A percentile compares a stretch with the other conserved stretches of the same genome.
Conservation (phyloP, 2,888 invertebrate species). For the Unio delphinus region DNA sequence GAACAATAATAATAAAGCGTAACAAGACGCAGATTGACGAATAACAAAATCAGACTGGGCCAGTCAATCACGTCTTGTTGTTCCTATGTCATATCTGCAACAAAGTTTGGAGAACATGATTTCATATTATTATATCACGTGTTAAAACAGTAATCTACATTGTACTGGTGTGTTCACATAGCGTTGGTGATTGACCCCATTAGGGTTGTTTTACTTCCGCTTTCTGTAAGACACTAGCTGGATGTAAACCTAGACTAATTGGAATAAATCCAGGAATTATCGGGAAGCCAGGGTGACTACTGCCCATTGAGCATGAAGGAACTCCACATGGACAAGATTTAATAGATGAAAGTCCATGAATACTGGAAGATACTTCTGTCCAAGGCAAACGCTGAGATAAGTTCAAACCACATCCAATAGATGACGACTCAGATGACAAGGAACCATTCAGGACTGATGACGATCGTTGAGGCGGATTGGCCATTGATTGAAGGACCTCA, state of each 20-base stretch:
- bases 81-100: no score
- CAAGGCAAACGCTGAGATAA: slow-evolving; percentile 28
- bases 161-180: no score
- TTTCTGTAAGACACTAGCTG: slow-evolving; percentile 10
- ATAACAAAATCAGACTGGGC: no score
- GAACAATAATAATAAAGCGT: no score
- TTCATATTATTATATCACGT: no score
- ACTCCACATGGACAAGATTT: slow-evolving; percentile 36
- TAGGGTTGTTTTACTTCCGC: slow-evolving; percentile 17
- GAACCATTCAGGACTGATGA: slow-evolving; percentile 27
- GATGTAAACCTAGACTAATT: no score
- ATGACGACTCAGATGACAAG: slow-evolving; percentile 13
- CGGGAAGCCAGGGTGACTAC: slow-evolving; percentile 11
- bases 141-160: no score
- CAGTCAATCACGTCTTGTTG: no score
- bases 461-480: slow-evolving; percentile 8
- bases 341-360: slow-evolving; percentile 21
- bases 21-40: no score
- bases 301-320: slow-evolving; percentile 25
- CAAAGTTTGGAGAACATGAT: no score
- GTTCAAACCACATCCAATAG: slow-evolving; percentile 15
- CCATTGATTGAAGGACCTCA: slow-evolving; percentile 27
- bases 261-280: no score
- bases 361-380: slow-evolving; percentile 14
- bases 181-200: background rate